These are phyloP conservation scores for Myoxocephalus aenaeus DNA, from an alignment of 2,797 vertebrate species.

Conservation along the genomic window DNA sequence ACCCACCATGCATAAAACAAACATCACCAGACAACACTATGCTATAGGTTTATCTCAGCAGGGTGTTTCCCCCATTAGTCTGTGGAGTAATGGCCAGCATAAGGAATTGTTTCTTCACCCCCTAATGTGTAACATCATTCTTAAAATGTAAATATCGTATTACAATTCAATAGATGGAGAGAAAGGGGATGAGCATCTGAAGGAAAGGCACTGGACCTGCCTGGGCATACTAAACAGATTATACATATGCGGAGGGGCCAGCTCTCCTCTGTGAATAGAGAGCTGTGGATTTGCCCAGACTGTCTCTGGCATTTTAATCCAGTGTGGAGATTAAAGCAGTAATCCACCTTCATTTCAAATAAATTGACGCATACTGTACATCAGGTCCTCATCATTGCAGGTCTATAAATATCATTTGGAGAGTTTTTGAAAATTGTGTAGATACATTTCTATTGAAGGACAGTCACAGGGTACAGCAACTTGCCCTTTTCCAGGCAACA, in stretches of 20 bases:
- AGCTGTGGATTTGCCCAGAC: constrained; percentile 81
- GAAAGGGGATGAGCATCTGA: constrained; percentile 72
- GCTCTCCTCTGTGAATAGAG: constrained; percentile 76
- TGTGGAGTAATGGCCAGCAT: constrained; percentile 46
- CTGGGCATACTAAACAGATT: constrained; percentile 86
- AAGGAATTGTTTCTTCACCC: constrained; percentile 55
- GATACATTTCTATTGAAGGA: not conserved
- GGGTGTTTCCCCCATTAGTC: constrained; percentile 40
- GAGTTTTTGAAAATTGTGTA: constrained; percentile 9
- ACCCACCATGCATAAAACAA: constrained; percentile 41
- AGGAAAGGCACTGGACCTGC: constrained; percentile 82
- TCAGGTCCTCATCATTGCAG: constrained; percentile 6
- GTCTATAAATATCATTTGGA: constrained; percentile 16
- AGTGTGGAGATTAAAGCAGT: constrained; percentile 80
- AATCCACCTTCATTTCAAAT: constrained; percentile 83
- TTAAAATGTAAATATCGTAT: constrained; percentile 75
- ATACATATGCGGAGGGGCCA: constrained; percentile 78
- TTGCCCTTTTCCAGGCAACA: not conserved
- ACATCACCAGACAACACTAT: constrained; percentile 32
- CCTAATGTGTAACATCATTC: constrained; percentile 69
- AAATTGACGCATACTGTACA: constrained; percentile 60
- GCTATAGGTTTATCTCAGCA: constrained; percentile 15
- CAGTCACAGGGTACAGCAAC: not conserved
- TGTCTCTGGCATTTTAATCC: constrained; percentile 81
- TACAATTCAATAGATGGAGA: constrained; percentile 81